Percentiles rank a stretch among this genome's conserved stretches.
phyloP scores from a whole-genome alignment of 2,113 vertebrate species.

The Centropus bengalensis region DNA sequence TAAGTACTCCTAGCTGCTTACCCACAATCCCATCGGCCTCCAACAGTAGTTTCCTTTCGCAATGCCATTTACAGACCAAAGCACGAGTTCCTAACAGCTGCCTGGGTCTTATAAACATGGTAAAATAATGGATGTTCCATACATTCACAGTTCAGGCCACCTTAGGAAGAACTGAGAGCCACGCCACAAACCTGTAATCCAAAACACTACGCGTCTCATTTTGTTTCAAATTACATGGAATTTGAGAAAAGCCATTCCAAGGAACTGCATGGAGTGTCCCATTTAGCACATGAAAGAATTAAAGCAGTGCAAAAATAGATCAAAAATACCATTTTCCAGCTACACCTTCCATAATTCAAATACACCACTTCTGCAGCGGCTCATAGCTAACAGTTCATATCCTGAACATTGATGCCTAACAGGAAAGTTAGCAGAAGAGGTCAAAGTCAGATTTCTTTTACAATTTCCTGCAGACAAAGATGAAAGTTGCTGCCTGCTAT shows the following conservation, averaged over 20 bases:
- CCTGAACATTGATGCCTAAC: neutral
- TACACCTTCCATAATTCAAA: neutral
- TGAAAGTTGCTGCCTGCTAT: neutral
- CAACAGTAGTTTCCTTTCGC: neutral
- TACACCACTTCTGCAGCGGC: neutral
- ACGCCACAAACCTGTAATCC: neutral
- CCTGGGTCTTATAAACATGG: neutral
- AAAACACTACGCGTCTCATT: neutral
- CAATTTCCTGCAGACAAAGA: neutral
- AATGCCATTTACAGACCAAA: neutral
- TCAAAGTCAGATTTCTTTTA: conserved; percentile 23
- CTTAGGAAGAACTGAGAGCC: neutral
- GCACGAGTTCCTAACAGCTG: neutral
- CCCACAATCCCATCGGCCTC: neutral
- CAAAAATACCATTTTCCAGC: neutral
- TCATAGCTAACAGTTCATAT: conserved; percentile 14
- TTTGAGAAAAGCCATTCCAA: neutral
- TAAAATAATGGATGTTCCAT: neutral
- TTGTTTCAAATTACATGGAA: neutral
- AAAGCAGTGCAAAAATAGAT: neutral
- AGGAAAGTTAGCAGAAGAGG: conserved; percentile 12
- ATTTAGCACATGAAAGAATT: neutral
- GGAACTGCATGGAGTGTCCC: neutral
- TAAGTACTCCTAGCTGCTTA: neutral
- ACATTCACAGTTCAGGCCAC: neutral